Percentiles rank a stretch among this genome's conserved stretches.
Conservation (phyloP, 2,888 invertebrate species). For the Anagyrus pseudococci region DNA sequence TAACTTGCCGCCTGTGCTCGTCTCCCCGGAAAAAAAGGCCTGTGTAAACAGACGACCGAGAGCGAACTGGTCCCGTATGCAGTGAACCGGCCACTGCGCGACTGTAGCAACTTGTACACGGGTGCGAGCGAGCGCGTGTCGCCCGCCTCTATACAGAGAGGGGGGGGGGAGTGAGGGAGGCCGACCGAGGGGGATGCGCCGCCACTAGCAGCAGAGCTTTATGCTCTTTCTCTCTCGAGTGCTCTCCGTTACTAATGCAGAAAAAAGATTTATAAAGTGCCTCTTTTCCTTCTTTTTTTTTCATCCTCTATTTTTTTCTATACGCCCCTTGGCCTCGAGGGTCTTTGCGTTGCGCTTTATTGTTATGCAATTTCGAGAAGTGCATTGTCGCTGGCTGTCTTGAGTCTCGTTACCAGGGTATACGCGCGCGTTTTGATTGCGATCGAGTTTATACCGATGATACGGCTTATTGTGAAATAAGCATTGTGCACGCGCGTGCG, state of each 20-base stretch:
- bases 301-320: neutral
- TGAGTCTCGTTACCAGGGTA: too few relatives aligned
- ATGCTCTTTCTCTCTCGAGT: constrained; percentile 6
- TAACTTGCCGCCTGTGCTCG: constrained; percentile 34
- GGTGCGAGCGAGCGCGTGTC: neutral
- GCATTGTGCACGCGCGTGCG: too few relatives aligned
- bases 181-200: neutral
- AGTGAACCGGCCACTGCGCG: neutral
- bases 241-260: constrained; percentile 30
- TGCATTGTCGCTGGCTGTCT: too few relatives aligned
- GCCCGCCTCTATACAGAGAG: neutral
- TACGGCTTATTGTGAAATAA: too few relatives aligned
- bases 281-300: constrained; percentile 4
- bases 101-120: neutral
- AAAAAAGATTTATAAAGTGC: constrained; percentile 25
- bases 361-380: constrained; percentile 21
- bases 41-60: constrained; percentile 36
- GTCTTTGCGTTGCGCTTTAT: neutral
- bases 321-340: too few relatives aligned
- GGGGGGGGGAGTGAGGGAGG: neutral
- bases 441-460: too few relatives aligned
- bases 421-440: too few relatives aligned
- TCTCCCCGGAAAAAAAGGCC: constrained; percentile 36
- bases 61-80: constrained; percentile 24
- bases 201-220: neutral